A percentile compares a stretch with the other conserved stretches of the same genome.
These are phyloP conservation scores for Eutolmus rufibarbis DNA, from an alignment of 2,888 invertebrate species.

Conservation along the genomic window DNA sequence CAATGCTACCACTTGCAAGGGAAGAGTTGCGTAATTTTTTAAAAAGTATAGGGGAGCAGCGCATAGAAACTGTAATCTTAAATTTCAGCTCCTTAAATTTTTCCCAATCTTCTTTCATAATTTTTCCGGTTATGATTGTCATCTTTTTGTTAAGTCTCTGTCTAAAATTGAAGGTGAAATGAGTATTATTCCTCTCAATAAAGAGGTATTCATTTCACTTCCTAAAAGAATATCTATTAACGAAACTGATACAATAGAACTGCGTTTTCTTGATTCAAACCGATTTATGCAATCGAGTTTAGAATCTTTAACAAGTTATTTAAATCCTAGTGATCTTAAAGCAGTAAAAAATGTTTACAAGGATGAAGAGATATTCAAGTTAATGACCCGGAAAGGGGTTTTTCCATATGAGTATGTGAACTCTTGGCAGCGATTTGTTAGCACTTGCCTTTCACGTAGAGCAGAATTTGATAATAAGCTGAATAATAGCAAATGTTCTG, in stretches of 20 bases:
- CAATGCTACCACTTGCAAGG: too few relatives aligned
- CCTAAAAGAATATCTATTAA: constrained; percentile 49
- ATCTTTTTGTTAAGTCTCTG: constrained; percentile 1
- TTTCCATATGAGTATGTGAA: too few relatives aligned
- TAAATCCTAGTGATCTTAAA: constrained; percentile 30
- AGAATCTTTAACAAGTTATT: constrained; percentile 45
- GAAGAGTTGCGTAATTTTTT: too few relatives aligned
- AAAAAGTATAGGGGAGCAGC: too few relatives aligned
- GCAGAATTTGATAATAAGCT: too few relatives aligned
- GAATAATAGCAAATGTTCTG: constrained; percentile 22
- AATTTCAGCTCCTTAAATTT: too few relatives aligned
- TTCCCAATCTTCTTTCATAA: too few relatives aligned
- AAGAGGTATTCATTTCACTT: constrained; percentile 54
- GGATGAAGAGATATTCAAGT: constrained; percentile 42
- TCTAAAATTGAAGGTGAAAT: neutral
- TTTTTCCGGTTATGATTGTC: neutral
- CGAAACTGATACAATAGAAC: constrained; percentile 33
- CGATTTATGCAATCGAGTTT: constrained; percentile 31
- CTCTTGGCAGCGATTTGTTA: too few relatives aligned
- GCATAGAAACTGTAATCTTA: too few relatives aligned
- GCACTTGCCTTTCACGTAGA: too few relatives aligned
- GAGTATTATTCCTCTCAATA: neutral
- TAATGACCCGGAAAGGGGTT: neutral
- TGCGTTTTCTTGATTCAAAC: constrained; percentile 44
- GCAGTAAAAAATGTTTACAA: constrained; percentile 44